Evolutionary conservation across 2,797 vertebrate genomes (phyloP).

Genomic region (Pogoniulus pusillus): DNA sequence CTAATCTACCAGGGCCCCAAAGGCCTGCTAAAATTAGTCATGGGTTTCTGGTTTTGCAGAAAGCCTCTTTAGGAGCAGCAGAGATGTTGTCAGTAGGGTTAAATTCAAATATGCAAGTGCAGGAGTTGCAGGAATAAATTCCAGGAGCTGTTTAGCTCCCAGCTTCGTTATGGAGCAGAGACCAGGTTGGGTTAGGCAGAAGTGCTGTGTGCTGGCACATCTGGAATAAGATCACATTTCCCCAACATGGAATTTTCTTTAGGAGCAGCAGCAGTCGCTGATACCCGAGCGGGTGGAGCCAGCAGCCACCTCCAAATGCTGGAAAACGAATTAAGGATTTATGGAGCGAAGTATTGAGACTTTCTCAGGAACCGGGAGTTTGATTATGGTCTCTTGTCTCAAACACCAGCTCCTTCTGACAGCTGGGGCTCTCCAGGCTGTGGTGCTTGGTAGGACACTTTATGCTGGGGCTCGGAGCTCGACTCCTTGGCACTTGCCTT

Average conservation of each 20-base stretch:
- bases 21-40: slow-evolving; percentile 26
- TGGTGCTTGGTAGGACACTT: background rate
- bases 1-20: background rate
- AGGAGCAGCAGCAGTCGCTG: slow-evolving; percentile 22
- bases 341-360: slow-evolving; percentile 1
- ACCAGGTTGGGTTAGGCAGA: slow-evolving; percentile 35
- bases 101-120: slow-evolving; percentile 46
- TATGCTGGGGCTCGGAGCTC: background rate
- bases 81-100: slow-evolving; percentile 32
- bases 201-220: slow-evolving; percentile 39
- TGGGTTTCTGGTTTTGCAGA: background rate
- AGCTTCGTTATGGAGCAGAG: slow-evolving; percentile 4
- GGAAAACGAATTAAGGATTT: slow-evolving; percentile 50
- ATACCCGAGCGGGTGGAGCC: slow-evolving; percentile 27
- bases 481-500: slow-evolving; percentile 31
- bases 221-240: slow-evolving; percentile 69
- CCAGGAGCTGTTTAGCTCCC: slow-evolving; percentile 43
- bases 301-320: background rate
- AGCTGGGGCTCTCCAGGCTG: slow-evolving; percentile 10
- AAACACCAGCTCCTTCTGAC: background rate
- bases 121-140: slow-evolving; percentile 56
- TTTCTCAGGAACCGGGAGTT: slow-evolving; percentile 10
- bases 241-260: slow-evolving; percentile 57
- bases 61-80: background rate
- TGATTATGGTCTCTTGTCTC: background rate